Percentiles rank a stretch among this genome's conserved stretches.
These are phyloP conservation scores for Tetrao urogallus DNA, from an alignment of 2,113 vertebrate species.

Conservation along the genomic window DNA sequence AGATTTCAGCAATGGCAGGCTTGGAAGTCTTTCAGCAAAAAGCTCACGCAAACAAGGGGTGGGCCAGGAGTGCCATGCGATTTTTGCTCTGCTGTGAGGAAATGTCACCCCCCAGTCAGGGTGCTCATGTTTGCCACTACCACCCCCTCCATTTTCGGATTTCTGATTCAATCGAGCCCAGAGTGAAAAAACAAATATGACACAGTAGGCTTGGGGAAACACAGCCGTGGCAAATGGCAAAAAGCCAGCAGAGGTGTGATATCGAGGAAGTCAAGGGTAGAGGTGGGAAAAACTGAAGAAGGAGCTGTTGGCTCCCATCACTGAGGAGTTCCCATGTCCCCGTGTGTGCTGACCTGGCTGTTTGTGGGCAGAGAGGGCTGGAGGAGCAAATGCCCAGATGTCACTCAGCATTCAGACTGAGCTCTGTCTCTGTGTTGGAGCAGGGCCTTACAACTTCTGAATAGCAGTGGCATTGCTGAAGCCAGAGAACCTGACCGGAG, in stretches of 20 bases:
- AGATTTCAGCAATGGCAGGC: not conserved
- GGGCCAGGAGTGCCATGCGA: not conserved
- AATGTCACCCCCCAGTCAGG: not conserved
- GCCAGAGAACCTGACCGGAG: not conserved
- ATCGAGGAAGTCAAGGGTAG: not conserved
- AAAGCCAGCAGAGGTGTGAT: not conserved
- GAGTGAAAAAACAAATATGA: not conserved
- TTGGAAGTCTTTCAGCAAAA: conserved; percentile 22
- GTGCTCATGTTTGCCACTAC: not conserved
- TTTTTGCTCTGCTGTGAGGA: not conserved
- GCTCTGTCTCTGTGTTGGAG: not conserved
- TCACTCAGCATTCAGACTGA: not conserved
- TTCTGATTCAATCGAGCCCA: not conserved
- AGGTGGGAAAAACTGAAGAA: not conserved
- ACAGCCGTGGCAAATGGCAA: not conserved
- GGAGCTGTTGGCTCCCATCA: not conserved
- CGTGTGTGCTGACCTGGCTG: not conserved
- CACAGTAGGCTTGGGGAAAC: not conserved
- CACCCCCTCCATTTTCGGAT: not conserved
- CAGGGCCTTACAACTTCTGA: not conserved
- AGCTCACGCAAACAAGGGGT: not conserved
- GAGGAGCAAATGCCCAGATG: conserved; percentile 30
- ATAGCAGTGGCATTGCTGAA: not conserved
- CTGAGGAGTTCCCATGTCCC: not conserved
- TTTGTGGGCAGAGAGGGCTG: not conserved